Evolutionary conservation across 2,797 vertebrate genomes (phyloP), one percentile per base, ranked within the genome.

Genomic region (Pangasius krempfi): DNA sequence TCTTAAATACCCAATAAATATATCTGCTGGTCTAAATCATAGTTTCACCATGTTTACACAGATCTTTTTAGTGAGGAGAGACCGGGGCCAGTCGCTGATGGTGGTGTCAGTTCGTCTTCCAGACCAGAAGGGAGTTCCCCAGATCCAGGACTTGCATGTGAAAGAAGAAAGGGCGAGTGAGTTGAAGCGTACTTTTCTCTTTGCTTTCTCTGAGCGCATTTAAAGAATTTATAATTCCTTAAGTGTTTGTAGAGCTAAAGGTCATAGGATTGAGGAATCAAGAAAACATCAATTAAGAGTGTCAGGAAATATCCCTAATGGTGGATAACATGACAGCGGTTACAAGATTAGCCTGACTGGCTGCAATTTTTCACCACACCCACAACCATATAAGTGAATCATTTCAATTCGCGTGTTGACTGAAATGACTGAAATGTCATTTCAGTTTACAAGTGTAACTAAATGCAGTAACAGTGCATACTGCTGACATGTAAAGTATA

Each of bases 81-180:
- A 96, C 84, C 88, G 93, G 14, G 95, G 94, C 37, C 78, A 91
- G 76, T 95, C 92, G 52, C 91, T 92, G 62, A 96, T 95, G 92
- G 90, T 97, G 62, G 95, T 99, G 81, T 96, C 95, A 16, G 95
- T 98, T 6, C 94, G 96, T 30, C 92, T 96, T 66, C 93, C 96
- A 1, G 94, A 94, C 62, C 94, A 91, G 70, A 93, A 90, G 0
- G 92, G 95, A 52, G 37, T 72, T 0, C 91, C 94, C 3, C 91
- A 81, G 0, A 50, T 95, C 18, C 88, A 88, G 0, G 86, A 93
- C 44, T 93, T 98, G 89, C 85, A 90, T 6, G 94, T 99, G 86
- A 98, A 95, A 93, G 97, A 97, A 90, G 97, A 98, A 93, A 97
- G 96, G 79, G 94, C 96, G n/a, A 95, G 98, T 99, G 93, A 89